Evolutionary conservation across 2,888 invertebrate genomes (phyloP).

Genomic region (Exephanes ischioxanthus): DNA sequence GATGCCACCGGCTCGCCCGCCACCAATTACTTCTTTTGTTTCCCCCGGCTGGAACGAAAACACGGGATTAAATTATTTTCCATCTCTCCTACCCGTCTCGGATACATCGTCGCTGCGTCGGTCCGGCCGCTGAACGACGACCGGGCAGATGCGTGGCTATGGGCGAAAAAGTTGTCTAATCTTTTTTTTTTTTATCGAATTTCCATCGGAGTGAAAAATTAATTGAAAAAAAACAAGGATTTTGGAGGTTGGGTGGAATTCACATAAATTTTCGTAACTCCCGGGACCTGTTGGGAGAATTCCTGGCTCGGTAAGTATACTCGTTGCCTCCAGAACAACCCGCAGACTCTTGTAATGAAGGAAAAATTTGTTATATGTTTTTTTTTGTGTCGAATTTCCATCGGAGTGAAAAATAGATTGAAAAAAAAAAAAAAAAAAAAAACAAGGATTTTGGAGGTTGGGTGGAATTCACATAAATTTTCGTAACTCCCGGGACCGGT

Average conservation of each 20-base stretch:
- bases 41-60: constrained; percentile 58
- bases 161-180: background rate
- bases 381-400: constrained; percentile 41
- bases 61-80: constrained; percentile 64
- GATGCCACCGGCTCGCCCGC: constrained; percentile 58
- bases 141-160: constrained; percentile 10
- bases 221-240: constrained; percentile 15
- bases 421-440: constrained; percentile 14
- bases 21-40: constrained; percentile 68
- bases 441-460: background rate
- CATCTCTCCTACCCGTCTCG: constrained; percentile 18
- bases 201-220: constrained; percentile 30
- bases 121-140: constrained; percentile 7
- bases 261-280: constrained; percentile 6
- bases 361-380: background rate
- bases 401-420: constrained; percentile 11
- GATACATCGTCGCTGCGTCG: background rate
- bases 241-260: background rate
- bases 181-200: constrained; percentile 33
- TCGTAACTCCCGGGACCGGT: constrained; percentile 21
- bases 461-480: constrained; percentile 22
- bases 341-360: no score
- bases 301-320: constrained; percentile 28
- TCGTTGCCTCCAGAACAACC: background rate
- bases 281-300: constrained; percentile 40